A percentile compares a stretch with the other conserved stretches of the same genome.
Conservation (phyloP, 1,140 invertebrate genomes). For the Nilaparvata lugens region DNA sequence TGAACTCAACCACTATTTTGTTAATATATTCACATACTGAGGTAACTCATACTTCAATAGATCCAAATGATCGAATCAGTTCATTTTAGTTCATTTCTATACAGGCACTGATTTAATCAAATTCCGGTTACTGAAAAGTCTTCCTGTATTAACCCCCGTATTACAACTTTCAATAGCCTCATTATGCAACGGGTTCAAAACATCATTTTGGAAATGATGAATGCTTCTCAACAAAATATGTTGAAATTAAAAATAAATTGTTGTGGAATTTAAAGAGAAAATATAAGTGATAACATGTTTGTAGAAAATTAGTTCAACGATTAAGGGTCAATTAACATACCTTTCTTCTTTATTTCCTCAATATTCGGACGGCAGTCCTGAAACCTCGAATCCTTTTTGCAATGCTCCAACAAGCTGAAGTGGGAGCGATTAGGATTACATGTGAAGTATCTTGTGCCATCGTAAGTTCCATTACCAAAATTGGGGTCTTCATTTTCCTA, state of each 20-base stretch:
- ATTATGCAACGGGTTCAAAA: not conserved
- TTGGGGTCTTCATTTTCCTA: conserved; percentile 59
- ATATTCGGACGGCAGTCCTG: conserved; percentile 40
- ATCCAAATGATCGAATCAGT: no score
- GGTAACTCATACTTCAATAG: no score
- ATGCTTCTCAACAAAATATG: not conserved
- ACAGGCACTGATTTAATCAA: no score
- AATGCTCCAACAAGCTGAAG: conserved; percentile 68
- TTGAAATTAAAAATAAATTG: not conserved
- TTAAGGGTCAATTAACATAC: not conserved
- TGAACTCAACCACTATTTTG: no score
- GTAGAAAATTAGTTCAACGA: not conserved
- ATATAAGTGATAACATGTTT: not conserved
- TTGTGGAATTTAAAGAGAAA: not conserved
- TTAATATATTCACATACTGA: no score
- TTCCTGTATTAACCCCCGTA: no score
- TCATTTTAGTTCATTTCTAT: no score
- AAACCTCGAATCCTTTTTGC: conserved; percentile 68
- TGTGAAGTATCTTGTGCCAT: conserved; percentile 57
- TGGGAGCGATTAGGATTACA: conserved; percentile 60
- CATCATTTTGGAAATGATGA: not conserved
- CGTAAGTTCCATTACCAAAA: conserved; percentile 66
- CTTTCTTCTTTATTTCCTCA: conserved; percentile 27
- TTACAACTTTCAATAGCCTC: not conserved
- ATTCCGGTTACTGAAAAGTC: no score